Percentiles rank a stretch among this genome's conserved stretches.
Evolutionary conservation across 2,113 vertebrate species (phyloP).

Genomic region (Oryzias melastigma): DNA sequence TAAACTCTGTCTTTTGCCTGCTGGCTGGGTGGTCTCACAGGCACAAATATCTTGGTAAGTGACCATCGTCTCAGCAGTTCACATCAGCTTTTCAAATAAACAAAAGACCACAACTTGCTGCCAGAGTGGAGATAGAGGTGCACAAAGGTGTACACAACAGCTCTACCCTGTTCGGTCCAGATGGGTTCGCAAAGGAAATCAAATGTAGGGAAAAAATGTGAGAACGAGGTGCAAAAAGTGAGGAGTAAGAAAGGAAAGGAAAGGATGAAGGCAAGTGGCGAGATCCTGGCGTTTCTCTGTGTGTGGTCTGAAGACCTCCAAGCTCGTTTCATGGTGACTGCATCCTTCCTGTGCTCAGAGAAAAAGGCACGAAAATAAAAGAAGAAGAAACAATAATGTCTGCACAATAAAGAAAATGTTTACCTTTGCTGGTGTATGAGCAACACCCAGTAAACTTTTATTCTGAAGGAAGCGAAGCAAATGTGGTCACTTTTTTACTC

Average conservation of each 20-base stretch:
- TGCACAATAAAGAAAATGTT: slow-evolving; percentile 74
- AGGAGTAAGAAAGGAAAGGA: slow-evolving; percentile 4
- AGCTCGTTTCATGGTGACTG: slow-evolving; percentile 71
- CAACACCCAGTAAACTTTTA: slow-evolving; percentile 42
- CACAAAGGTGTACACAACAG: slow-evolving; percentile 19
- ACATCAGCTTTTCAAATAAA: slow-evolving; percentile 72
- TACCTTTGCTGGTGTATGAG: slow-evolving; percentile 68
- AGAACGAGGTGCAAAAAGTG: neutral
- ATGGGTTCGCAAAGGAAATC: slow-evolving; percentile 11
- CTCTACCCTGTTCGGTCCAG: slow-evolving; percentile 1
- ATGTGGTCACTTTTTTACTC: slow-evolving; percentile 57
- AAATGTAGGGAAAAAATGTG: slow-evolving; percentile 21
- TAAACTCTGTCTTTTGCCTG: slow-evolving; percentile 30
- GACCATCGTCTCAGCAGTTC: slow-evolving; percentile 64
- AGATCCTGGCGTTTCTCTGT: slow-evolving; percentile 57
- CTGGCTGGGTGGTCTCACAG: slow-evolving; percentile 73
- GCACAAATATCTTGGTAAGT: slow-evolving; percentile 70
- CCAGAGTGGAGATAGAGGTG: slow-evolving; percentile 22
- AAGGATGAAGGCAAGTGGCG: slow-evolving; percentile 33
- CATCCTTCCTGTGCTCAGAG: slow-evolving; percentile 63
- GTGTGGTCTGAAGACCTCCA: slow-evolving; percentile 81
- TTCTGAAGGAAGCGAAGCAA: slow-evolving; percentile 36
- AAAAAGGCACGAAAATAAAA: slow-evolving; percentile 42
- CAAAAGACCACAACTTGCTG: slow-evolving; percentile 22
- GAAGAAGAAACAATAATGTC: slow-evolving; percentile 43